phyloP scores from a whole-genome alignment of 2,888 invertebrate species.

The Amorpha juglandis region DNA sequence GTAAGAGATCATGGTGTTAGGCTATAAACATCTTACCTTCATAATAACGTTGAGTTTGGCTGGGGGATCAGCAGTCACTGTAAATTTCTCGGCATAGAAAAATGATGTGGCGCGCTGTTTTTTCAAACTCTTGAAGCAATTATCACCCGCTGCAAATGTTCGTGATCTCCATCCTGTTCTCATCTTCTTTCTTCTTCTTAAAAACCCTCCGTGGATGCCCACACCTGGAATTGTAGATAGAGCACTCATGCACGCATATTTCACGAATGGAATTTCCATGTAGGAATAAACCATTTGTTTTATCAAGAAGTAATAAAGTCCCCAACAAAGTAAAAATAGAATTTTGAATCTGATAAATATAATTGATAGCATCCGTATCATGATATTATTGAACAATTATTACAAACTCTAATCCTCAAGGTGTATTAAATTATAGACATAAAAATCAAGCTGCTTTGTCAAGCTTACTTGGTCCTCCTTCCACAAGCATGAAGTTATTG shows the following conservation, averaged over 20 bases:
- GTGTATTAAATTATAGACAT: neutral
- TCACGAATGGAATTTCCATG: neutral
- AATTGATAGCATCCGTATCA: no score
- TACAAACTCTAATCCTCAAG: neutral
- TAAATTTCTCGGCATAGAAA: constrained; percentile 69
- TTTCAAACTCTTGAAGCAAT: constrained; percentile 55
- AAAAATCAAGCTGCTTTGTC: no score
- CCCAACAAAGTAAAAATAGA: no score
- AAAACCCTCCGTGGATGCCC: constrained; percentile 50
- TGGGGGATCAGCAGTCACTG: constrained; percentile 57
- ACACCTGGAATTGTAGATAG: constrained; percentile 50
- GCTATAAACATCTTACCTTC: constrained; percentile 39
- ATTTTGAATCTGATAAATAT: no score
- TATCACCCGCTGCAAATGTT: constrained; percentile 58
- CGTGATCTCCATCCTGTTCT: constrained; percentile 62
- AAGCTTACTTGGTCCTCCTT: constrained; percentile 53
- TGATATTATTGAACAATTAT: no score
- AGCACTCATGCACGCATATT: neutral
- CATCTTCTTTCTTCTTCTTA: constrained; percentile 52
- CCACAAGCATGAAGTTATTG: constrained; percentile 56
- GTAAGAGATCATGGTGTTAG: no score
- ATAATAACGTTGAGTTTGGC: constrained; percentile 49
- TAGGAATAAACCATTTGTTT: neutral
- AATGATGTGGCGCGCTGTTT: constrained; percentile 44
- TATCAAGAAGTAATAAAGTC: neutral